These are phyloP conservation scores for Leptodactylus fuscus DNA, from an alignment of 2,113 vertebrate species.

Conservation along the genomic window DNA sequence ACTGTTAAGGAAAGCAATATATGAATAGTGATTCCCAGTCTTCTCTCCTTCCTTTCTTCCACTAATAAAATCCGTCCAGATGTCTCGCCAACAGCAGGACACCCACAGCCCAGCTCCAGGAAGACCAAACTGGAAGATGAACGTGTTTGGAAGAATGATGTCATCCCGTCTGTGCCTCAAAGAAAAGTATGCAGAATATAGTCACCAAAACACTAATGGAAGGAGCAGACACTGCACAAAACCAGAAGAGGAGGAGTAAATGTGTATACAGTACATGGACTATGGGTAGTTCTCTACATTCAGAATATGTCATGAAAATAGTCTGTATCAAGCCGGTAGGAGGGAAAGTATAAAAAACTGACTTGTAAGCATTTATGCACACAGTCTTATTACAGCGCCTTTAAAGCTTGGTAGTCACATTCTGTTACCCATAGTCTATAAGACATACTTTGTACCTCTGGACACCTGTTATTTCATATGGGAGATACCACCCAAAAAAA, in stretches of 20 bases:
- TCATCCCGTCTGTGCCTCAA: slow-evolving; percentile 46
- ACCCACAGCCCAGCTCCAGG: slow-evolving; percentile 42
- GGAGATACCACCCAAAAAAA: too few species aligned
- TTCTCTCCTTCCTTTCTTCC: slow-evolving; percentile 52
- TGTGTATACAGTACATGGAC: background rate
- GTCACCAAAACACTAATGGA: slow-evolving; percentile 48
- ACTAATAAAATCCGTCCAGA: slow-evolving; percentile 53
- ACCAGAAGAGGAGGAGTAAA: slow-evolving; percentile 1
- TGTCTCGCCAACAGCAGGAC: slow-evolving; percentile 51
- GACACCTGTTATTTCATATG: too few species aligned
- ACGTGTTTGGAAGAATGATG: slow-evolving; percentile 51
- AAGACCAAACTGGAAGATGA: slow-evolving; percentile 44
- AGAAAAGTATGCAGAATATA: slow-evolving; percentile 41
- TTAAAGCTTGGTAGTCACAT: background rate
- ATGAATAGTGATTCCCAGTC: slow-evolving; percentile 40
- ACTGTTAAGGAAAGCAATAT: slow-evolving; percentile 43
- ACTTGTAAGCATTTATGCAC: background rate
- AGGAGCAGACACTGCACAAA: slow-evolving; percentile 19
- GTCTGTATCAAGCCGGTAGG: background rate
- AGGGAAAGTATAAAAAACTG: background rate
- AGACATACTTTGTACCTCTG: too few species aligned
- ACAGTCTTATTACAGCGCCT: background rate
- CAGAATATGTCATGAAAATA: background rate
- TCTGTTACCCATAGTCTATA: too few species aligned
- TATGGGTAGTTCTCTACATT: background rate